Evolutionary conservation across 1,140 invertebrate species (phyloP).

Genomic region (Hycleus cichorii): DNA sequence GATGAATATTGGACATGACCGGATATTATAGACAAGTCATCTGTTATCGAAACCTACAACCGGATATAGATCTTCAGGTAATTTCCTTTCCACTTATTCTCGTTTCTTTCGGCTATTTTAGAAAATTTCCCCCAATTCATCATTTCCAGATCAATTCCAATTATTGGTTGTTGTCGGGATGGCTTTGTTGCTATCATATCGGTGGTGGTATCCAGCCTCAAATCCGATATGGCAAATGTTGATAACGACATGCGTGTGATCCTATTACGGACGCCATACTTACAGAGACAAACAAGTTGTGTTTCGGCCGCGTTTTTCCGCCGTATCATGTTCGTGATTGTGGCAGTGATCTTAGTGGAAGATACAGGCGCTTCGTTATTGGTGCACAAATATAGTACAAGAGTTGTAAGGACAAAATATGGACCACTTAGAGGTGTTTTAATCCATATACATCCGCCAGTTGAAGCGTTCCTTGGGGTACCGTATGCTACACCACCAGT

Average conservation of each 20-base stretch:
- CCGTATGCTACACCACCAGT: conserved; percentile 83
- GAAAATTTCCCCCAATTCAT: no score
- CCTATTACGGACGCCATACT: conserved; percentile 13
- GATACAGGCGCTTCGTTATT: conserved; percentile 42
- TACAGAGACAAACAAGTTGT: conserved; percentile 19
- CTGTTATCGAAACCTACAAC: no score
- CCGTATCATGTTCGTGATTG: conserved; percentile 28
- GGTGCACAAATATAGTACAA: conserved; percentile 66
- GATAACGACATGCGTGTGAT: conserved; percentile 35
- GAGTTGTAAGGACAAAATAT: conserved; percentile 80
- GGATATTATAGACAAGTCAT: no score
- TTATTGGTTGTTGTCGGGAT: no score
- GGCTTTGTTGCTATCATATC: not conserved
- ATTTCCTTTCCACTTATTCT: no score
- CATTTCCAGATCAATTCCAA: conserved; percentile 9
- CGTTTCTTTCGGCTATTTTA: no score
- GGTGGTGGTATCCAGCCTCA: not conserved
- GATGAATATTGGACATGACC: no score
- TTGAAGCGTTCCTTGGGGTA: conserved; percentile 91
- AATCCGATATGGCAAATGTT: conserved; percentile 2
- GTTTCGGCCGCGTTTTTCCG: conserved; percentile 24
- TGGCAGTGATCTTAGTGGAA: conserved; percentile 45
- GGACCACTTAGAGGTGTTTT: conserved; percentile 77
- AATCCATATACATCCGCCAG: conserved; percentile 65
- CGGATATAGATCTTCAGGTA: no score